A percentile compares a stretch with the other conserved stretches of the same genome.
Evolutionary conservation across 2,113 vertebrate species (phyloP).

Genomic region (Parus major): DNA sequence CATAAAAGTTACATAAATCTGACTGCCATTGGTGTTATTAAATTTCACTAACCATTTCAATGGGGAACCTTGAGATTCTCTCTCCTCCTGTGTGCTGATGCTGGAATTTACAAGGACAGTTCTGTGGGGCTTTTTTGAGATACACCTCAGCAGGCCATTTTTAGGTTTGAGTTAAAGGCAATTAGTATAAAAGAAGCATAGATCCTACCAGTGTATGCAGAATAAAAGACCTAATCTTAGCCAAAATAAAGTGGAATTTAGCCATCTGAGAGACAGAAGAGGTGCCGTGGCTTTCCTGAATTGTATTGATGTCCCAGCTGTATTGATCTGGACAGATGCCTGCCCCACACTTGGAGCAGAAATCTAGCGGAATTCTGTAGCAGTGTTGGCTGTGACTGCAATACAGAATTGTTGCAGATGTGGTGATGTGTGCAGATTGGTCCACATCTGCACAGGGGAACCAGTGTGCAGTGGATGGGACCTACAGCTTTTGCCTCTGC

Average conservation of each 20-base stretch:
- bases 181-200: background rate
- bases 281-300: background rate
- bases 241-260: background rate
- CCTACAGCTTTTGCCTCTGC: background rate
- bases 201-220: background rate
- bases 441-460: rapidly evolving
- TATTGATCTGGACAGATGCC: background rate
- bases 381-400: background rate
- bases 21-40: slow-evolving; percentile 13
- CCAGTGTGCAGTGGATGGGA: background rate
- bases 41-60: background rate
- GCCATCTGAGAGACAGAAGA: background rate
- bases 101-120: background rate
- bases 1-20: slow-evolving; percentile 56
- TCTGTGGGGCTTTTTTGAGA: background rate
- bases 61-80: background rate
- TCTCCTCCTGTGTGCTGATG: background rate
- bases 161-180: background rate
- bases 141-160: background rate
- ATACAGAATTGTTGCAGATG: background rate
- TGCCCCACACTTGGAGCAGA: background rate
- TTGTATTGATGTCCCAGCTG: background rate
- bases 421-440: background rate
- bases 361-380: background rate
- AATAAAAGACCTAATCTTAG: background rate